These are phyloP conservation scores for Pseudoips prasinana DNA, from an alignment of 2,888 invertebrate species.

Conservation along the genomic window DNA sequence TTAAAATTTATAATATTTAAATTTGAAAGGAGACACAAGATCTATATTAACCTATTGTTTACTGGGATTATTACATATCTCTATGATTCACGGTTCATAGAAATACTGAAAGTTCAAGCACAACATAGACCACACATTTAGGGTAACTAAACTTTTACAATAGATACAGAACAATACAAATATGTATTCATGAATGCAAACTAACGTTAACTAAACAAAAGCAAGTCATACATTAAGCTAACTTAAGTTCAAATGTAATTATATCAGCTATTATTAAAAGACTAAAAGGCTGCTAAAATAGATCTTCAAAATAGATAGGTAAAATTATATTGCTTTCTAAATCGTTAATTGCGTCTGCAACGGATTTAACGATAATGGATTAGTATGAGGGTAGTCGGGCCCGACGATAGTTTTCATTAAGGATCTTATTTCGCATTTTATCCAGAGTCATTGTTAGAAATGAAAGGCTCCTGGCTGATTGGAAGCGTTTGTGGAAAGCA, in stretches of 20 bases:
- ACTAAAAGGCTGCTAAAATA: constrained; percentile 22
- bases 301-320: constrained; percentile 11
- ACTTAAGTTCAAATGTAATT: constrained; percentile 25
- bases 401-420: constrained; percentile 58
- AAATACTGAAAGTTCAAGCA: neutral
- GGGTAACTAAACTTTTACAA: neutral
- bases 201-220: constrained; percentile 1
- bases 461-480: constrained; percentile 53
- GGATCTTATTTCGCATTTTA: constrained; percentile 55
- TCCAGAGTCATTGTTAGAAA: constrained; percentile 46
- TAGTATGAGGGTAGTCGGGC: constrained; percentile 41
- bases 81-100: too few relatives aligned
- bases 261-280: constrained; percentile 14
- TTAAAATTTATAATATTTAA: too few relatives aligned
- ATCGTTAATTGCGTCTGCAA: constrained; percentile 50
- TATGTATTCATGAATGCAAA: constrained; percentile 7
- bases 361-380: constrained; percentile 54
- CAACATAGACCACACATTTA: neutral
- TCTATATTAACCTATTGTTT: too few relatives aligned
- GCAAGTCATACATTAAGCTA: constrained; percentile 4
- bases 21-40: too few relatives aligned
- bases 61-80: too few relatives aligned
- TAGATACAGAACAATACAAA: constrained; percentile 1
- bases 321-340: constrained; percentile 24
- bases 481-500: constrained; percentile 58